Evolutionary conservation across 2,888 invertebrate species (phyloP).

Genomic region (Hermaeophaga mercurialis): DNA sequence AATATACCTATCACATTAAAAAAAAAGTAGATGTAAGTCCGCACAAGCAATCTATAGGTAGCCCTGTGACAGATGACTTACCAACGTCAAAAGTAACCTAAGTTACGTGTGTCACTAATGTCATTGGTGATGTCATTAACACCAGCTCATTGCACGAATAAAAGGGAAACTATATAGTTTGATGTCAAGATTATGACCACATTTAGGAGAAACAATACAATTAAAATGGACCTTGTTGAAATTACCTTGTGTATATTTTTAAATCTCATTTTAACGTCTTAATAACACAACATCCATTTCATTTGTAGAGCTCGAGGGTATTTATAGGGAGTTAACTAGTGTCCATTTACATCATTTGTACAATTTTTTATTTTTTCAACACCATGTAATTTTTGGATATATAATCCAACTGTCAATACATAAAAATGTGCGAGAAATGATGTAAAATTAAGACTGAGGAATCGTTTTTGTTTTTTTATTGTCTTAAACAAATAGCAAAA

Average conservation of each 20-base stretch:
- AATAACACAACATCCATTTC: constrained; percentile 12
- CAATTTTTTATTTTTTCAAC: not conserved
- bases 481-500: constrained; percentile 17
- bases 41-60: constrained; percentile 50
- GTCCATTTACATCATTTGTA: not conserved
- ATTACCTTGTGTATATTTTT: constrained; percentile 9
- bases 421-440: not conserved
- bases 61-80: constrained; percentile 25
- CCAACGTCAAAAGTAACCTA: not conserved
- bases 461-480: constrained; percentile 1
- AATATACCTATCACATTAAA: constrained; percentile 40
- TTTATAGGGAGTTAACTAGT: too few relatives aligned
- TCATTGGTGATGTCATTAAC: not conserved
- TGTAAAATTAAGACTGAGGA: not conserved
- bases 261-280: constrained; percentile 8
- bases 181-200: constrained; percentile 9
- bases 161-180: constrained; percentile 16
- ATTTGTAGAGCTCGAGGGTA: too few relatives aligned
- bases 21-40: constrained; percentile 43
- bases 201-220: constrained; percentile 6
- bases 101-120: constrained; percentile 2
- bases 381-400: too few relatives aligned
- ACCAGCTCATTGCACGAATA: constrained; percentile 21
- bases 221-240: constrained; percentile 9
- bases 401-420: not conserved